Evolutionary conservation across 2,888 invertebrate genomes (phyloP).

Genomic region (Vannuccia rotundouncinata): DNA sequence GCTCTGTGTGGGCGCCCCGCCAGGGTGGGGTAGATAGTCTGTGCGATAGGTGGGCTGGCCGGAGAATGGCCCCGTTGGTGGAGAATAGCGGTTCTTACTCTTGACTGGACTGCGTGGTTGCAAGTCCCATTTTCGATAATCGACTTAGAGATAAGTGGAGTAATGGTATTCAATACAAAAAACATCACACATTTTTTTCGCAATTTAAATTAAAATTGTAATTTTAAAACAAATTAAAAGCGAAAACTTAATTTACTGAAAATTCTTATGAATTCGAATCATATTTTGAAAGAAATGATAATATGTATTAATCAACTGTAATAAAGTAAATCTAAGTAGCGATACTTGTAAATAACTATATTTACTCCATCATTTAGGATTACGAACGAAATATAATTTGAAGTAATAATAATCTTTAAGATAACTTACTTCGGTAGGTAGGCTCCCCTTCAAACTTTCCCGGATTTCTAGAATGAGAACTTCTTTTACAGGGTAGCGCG

Average conservation of each 20-base stretch:
- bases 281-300: no score
- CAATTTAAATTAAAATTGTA: no score
- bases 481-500: conserved; percentile 46
- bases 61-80: conserved; percentile 49
- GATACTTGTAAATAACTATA: no score
- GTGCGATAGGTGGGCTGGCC: conserved; percentile 51
- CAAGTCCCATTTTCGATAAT: conserved; percentile 51
- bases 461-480: conserved; percentile 44
- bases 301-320: no score
- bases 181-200: no score
- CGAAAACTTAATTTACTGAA: no score
- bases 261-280: no score
- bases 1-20: conserved; percentile 45
- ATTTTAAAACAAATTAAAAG: no score
- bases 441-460: conserved; percentile 55
- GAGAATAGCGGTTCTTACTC: conserved; percentile 44
- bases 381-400: background rate
- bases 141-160: conserved; percentile 46
- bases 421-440: conserved; percentile 53
- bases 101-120: conserved; percentile 41
- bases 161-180: no score
- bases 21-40: conserved; percentile 49
- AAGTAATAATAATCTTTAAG: no score
- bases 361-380: no score
- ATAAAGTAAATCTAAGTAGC: no score